A percentile compares a stretch with the other conserved stretches of the same genome.
Evolutionary conservation across 2,888 invertebrate genomes (phyloP).

Genomic region (Synergus laeviventris): DNA sequence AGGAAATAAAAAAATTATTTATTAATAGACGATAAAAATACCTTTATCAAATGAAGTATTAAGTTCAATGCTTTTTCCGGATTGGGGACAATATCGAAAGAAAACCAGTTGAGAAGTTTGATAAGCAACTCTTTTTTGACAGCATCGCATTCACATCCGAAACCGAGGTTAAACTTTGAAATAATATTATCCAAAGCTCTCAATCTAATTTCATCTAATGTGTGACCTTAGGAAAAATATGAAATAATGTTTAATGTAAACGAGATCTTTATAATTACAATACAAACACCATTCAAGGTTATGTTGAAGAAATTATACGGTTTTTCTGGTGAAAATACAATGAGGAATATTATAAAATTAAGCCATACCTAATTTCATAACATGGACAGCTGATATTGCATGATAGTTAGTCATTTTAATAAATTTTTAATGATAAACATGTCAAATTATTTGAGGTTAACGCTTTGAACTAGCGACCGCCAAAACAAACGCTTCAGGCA

Average conservation of each 20-base stretch:
- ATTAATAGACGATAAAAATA: slow-evolving; percentile 72
- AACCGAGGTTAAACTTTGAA: slow-evolving; percentile 82
- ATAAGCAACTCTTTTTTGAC: slow-evolving; percentile 80
- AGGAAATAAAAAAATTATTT: slow-evolving; percentile 19
- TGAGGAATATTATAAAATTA: neutral
- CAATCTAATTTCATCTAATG: slow-evolving; percentile 79
- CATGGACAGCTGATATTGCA: slow-evolving; percentile 63
- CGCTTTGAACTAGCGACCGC: neutral
- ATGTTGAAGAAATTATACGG: neutral
- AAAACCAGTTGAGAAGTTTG: slow-evolving; percentile 82
- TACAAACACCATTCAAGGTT: slow-evolving; percentile 14
- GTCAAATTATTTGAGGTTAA: slow-evolving; percentile 36
- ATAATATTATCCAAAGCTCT: slow-evolving; percentile 78
- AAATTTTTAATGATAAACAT: slow-evolving; percentile 23
- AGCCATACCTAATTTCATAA: slow-evolving; percentile 66
- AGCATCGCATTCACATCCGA: slow-evolving; percentile 80
- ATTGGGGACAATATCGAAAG: slow-evolving; percentile 77
- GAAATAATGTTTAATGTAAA: slow-evolving; percentile 3
- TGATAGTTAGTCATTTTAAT: slow-evolving; percentile 59
- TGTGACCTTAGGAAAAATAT: slow-evolving; percentile 76
- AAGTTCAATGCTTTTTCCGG: slow-evolving; percentile 80
- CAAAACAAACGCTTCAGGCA: slow-evolving; percentile 14
- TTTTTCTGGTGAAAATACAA: slow-evolving; percentile 2
- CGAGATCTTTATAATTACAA: neutral
- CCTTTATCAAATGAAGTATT: slow-evolving; percentile 79